Conservation (phyloP, 2,888 invertebrate species). For the Thereva unica region DNA sequence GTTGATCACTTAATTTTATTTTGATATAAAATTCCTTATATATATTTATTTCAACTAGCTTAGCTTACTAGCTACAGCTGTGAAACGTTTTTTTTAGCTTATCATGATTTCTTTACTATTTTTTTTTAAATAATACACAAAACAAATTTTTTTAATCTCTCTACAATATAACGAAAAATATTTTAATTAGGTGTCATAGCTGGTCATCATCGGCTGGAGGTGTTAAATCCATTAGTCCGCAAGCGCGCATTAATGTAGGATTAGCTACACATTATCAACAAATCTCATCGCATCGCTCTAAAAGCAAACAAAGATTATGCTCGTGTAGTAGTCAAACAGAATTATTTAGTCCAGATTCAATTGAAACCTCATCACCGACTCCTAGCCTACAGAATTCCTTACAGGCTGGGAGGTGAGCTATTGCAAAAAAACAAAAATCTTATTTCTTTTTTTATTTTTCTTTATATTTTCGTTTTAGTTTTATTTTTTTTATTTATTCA, state of each 20-base stretch:
- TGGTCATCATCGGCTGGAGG: conserved; percentile 42
- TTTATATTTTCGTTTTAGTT: background rate
- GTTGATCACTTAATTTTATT: no score
- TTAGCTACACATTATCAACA: conserved; percentile 55
- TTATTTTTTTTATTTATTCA: background rate
- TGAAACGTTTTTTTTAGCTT: background rate
- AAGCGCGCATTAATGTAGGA: conserved; percentile 68
- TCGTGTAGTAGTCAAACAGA: conserved; percentile 74
- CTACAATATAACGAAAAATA: conserved; percentile 17
- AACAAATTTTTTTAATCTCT: conserved; percentile 5
- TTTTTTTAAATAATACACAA: background rate
- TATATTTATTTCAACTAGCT: conserved; percentile 6
- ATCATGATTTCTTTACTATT: background rate
- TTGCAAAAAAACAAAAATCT: conserved; percentile 45
- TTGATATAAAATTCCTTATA: background rate
- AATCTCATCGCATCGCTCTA: conserved; percentile 10
- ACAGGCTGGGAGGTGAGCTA: conserved; percentile 60
- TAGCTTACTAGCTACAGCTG: background rate
- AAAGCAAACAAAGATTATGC: conserved; percentile 51
- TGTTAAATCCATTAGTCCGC: conserved; percentile 60
- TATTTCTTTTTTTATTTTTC: conserved; percentile 1
- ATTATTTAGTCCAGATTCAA: conserved; percentile 61
- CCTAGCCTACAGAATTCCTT: conserved; percentile 59
- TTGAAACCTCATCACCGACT: conserved; percentile 52
- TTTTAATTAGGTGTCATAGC: conserved; percentile 44